Evolutionary conservation across 1,140 invertebrate genomes (phyloP), one percentile per base, ranked within the genome.

Genomic region (Penaeus chinensis): DNA sequence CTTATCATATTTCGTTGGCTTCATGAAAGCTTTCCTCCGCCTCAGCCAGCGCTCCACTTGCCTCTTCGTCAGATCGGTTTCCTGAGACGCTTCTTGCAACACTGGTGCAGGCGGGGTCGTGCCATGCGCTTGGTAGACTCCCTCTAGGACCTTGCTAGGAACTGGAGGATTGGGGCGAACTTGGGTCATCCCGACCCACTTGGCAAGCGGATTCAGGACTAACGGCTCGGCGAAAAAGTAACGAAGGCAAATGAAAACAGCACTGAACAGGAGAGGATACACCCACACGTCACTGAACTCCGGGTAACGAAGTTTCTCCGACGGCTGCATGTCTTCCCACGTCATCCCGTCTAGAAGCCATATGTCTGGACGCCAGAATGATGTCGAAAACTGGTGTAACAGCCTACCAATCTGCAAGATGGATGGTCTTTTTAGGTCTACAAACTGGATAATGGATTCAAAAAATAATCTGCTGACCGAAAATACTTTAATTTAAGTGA

Each of bases 21-120:
- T 24, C 22, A 80, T 61, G 42, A 32, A 1, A 5, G 27, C 63
- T 11, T 65, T 54, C 20, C 97, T 93, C 22, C 96, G 93, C 80
- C 97, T 94, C 92, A 98, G 94, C 98, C 98, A 99, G 81, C 97
- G 93, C 92, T 98, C 96, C 82, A 99, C 95, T 92, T 97, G 95
- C 84, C 97, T 94, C 91, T 97, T 96, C 18, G 94, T 94, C 94
- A 96, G 95, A 92, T 98, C 96, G 82, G 97, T 92, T 92, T 97
- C 96, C 92, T 98, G 98, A 19, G 96, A 94, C 91, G 97, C 93
- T 13, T 84, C n/a, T 37, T 69, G 32, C 24, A 89, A 5, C 7
- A 24, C 82, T 13, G 84, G 24, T 42, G 60, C 47, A 1, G 85
- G 77, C 3, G 82, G 81, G 10, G 69, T 82, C 42, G 54, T 27